These are phyloP conservation scores for Gymnoscopelus microlampas DNA, from an alignment of 2,797 vertebrate genomes.

Conservation along the genomic window DNA sequence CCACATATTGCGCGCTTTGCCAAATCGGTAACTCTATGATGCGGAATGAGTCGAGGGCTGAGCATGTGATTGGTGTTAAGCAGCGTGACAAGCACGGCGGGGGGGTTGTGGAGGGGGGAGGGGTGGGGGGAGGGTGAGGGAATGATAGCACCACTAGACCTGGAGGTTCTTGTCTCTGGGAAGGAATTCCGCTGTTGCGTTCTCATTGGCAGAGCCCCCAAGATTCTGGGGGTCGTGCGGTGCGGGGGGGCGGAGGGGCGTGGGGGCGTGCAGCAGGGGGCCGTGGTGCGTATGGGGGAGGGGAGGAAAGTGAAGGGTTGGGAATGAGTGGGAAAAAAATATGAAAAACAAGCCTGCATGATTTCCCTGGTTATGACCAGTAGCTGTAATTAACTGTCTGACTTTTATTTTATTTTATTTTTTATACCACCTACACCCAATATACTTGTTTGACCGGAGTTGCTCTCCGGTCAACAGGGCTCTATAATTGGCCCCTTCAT, in stretches of 20 bases:
- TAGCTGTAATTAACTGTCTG: constrained; percentile 16
- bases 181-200: constrained; percentile 70
- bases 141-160: too few species aligned
- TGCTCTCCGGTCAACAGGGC: too few species aligned
- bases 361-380: constrained; percentile 51
- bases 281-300: constrained; percentile 12
- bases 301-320: constrained; percentile 41
- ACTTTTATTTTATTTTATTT: too few species aligned
- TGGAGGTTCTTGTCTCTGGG: constrained; percentile 76
- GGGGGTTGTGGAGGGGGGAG: constrained; percentile 20
- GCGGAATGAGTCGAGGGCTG: constrained; percentile 56
- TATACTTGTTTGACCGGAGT: too few species aligned
- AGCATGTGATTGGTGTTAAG: constrained; percentile 72
- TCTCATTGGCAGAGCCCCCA: constrained; percentile 77
- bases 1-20: constrained; percentile 57
- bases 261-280: constrained; percentile 51
- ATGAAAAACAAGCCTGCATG: constrained; percentile 60
- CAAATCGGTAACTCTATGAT: constrained; percentile 54
- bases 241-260: constrained; percentile 47
- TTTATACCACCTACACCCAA: too few species aligned
- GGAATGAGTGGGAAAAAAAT: constrained; percentile 47
- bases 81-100: constrained; percentile 59
- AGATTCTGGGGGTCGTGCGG: constrained; percentile 71
- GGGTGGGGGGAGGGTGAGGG: constrained; percentile 46
- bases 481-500: too few species aligned